These are phyloP conservation scores for Eupelmus urozonus DNA, from an alignment of 2,888 invertebrate species.

Conservation along the genomic window DNA sequence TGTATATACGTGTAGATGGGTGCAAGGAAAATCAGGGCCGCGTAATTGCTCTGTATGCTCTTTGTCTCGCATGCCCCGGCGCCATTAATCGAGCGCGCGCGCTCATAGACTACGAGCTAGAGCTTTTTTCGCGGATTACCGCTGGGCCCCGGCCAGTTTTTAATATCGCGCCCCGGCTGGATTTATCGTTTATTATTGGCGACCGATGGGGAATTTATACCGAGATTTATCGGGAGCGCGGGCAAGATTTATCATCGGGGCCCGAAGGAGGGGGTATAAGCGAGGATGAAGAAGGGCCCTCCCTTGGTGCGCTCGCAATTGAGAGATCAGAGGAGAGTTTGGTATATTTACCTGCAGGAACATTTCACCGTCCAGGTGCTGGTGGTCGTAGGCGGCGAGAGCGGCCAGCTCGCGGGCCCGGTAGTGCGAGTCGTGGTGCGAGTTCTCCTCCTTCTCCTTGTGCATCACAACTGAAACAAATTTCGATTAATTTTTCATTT, in stretches of 20 bases:
- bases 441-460: conserved; percentile 92
- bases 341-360: conserved; percentile 90
- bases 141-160: no score
- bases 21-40: no score
- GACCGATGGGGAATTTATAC: conserved; percentile 35
- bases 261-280: not conserved
- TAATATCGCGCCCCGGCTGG: conserved; percentile 34
- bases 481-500: not conserved
- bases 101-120: not conserved
- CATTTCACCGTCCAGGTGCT: conserved; percentile 95
- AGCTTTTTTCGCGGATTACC: conserved; percentile 27
- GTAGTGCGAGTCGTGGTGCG: conserved; percentile 82
- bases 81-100: conserved; percentile 69
- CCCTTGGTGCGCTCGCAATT: not conserved
- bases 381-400: conserved; percentile 92
- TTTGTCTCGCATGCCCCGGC: conserved; percentile 68
- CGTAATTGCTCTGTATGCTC: no score
- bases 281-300: conserved; percentile 2
- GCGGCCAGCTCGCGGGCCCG: conserved; percentile 88
- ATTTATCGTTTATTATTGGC: conserved; percentile 59
- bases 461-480: conserved; percentile 93
- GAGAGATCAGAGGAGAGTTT: not conserved
- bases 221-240: conserved; percentile 50
- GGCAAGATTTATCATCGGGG: conserved; percentile 41
- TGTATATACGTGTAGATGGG: no score